Conservation (phyloP, 1,140 invertebrate genomes). For the Spodoptera litura region DNA sequence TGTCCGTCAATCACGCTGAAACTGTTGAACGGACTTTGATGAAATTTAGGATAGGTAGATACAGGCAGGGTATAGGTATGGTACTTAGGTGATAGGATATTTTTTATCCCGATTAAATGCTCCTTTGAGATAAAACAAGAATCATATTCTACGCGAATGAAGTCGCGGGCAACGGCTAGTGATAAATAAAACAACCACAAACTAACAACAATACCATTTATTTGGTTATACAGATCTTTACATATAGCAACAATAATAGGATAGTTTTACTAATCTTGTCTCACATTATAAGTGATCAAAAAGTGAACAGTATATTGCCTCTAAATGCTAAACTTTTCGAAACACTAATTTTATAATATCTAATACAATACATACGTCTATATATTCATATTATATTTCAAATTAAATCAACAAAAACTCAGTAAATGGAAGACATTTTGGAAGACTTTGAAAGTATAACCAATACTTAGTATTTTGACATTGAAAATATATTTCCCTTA, state of each 20-base stretch:
- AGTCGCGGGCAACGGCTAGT: too few species aligned
- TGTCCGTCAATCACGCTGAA: too few species aligned
- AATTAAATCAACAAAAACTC: slow-evolving; percentile 15
- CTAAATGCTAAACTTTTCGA: slow-evolving; percentile 71
- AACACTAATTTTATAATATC: slow-evolving; percentile 56
- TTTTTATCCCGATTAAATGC: too few species aligned
- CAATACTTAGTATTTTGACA: slow-evolving; percentile 67
- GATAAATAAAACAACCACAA: slow-evolving; percentile 61
- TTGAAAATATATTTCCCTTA: slow-evolving; percentile 73
- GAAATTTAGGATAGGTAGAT: too few species aligned
- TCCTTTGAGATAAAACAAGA: too few species aligned
- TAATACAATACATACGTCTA: slow-evolving; percentile 54
- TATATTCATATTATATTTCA: slow-evolving; percentile 32
- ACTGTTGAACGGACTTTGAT: too few species aligned
- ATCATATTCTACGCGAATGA: too few species aligned
- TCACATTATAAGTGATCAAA: slow-evolving; percentile 69
- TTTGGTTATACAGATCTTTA: slow-evolving; percentile 82
- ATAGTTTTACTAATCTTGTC: slow-evolving; percentile 66
- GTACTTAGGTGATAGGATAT: too few species aligned
- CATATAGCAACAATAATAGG: slow-evolving; percentile 79
- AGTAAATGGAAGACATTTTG: slow-evolving; percentile 62
- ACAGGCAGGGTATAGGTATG: too few species aligned
- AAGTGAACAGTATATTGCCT: slow-evolving; percentile 64
- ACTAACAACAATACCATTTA: slow-evolving; percentile 84
- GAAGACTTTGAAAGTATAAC: slow-evolving; percentile 56